Conservation (phyloP, 2,888 invertebrate species). For the Diploptera punctata region DNA sequence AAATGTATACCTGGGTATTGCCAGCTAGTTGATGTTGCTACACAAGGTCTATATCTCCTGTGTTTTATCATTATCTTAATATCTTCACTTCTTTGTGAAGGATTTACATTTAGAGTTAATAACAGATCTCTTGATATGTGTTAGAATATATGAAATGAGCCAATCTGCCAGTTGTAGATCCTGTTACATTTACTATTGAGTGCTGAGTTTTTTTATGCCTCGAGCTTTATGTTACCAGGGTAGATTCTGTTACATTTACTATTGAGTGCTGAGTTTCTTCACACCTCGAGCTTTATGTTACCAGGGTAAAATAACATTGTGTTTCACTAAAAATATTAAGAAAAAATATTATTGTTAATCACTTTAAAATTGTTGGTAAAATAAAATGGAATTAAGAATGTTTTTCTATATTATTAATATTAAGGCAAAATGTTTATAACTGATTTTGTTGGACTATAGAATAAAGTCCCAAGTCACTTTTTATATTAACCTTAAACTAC, state of each 20-base stretch:
- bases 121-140: too few relatives aligned
- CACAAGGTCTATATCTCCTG: too few relatives aligned
- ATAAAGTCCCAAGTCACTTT: too few relatives aligned
- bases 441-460: background rate
- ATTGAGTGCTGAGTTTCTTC: background rate
- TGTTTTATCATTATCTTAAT: too few relatives aligned
- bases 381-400: slow-evolving; percentile 27
- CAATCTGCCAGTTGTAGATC: background rate
- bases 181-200: background rate
- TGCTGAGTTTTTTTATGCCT: background rate
- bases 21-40: too few relatives aligned
- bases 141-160: too few relatives aligned
- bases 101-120: too few relatives aligned
- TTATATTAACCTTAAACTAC: too few relatives aligned
- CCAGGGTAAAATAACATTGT: slow-evolving; percentile 23
- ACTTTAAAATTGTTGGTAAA: slow-evolving; percentile 25
- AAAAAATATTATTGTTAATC: slow-evolving; percentile 26
- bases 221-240: slow-evolving; percentile 22
- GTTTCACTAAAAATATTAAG: slow-evolving; percentile 9
- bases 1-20: too few relatives aligned
- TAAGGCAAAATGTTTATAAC: background rate
- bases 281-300: slow-evolving; percentile 17
- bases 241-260: background rate
- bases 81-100: too few relatives aligned
- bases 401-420: slow-evolving; percentile 25